phyloP scores from a whole-genome alignment of 1,140 invertebrate genomes.

The Hirudo medicinalis region DNA sequence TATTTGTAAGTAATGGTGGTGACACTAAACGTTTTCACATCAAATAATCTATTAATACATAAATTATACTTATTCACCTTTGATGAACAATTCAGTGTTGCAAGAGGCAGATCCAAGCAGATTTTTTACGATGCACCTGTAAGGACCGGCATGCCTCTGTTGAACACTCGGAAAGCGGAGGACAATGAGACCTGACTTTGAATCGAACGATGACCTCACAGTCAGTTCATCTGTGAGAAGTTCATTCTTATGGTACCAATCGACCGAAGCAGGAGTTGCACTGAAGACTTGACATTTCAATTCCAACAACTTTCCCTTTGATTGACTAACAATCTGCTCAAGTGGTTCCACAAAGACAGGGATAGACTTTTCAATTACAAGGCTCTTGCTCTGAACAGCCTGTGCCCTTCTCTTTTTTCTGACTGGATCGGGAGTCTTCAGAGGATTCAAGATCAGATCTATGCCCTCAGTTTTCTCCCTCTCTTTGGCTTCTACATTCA shows the following conservation, averaged over 20 bases:
- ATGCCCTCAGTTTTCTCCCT: background rate
- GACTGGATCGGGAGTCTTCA: background rate
- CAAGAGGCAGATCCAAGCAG: background rate
- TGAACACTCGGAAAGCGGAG: background rate
- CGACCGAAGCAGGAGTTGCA: background rate
- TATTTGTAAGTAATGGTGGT: too few relatives aligned
- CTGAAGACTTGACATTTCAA: conserved; percentile 1
- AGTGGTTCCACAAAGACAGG: background rate
- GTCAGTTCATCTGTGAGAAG: background rate
- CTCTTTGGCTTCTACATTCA: background rate
- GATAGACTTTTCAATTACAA: conserved; percentile 1
- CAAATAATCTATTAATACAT: too few relatives aligned
- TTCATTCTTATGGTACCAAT: background rate
- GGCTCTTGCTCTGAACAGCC: background rate
- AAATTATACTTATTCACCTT: background rate
- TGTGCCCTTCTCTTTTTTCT: conserved; percentile 1
- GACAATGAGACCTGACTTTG: background rate
- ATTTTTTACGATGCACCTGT: background rate
- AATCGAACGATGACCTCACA: background rate
- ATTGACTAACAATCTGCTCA: background rate
- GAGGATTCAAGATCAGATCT: background rate
- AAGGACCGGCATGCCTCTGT: background rate
- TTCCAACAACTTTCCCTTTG: background rate
- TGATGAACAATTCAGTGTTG: background rate
- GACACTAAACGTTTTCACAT: too few relatives aligned